phyloP scores from a whole-genome alignment of 2,113 vertebrate species.

The Pyrgilauda ruficollis region DNA sequence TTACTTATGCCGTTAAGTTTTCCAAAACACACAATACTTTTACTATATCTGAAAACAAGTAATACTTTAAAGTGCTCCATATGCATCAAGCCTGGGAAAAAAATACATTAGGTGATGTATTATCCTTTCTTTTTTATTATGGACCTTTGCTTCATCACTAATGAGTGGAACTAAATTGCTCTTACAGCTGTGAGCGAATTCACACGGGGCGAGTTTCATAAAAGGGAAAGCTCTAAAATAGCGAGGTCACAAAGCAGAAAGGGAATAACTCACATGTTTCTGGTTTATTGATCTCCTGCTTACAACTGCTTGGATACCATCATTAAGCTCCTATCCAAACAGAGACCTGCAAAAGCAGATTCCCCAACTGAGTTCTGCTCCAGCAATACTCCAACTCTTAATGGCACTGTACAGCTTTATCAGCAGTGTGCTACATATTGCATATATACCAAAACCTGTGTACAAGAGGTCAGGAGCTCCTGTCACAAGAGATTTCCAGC shows the following conservation, averaged over 20 bases:
- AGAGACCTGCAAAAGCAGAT: neutral
- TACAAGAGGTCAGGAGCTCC: neutral
- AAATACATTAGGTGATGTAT: constrained; percentile 36
- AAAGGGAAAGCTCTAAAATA: neutral
- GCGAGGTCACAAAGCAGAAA: neutral
- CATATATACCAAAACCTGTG: fast-evolving
- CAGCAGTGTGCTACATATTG: neutral
- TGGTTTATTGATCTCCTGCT: neutral
- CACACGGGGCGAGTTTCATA: neutral
- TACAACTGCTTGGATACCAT: neutral
- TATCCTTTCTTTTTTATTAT: constrained; percentile 25
- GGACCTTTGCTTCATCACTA: constrained; percentile 12
- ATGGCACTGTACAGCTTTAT: neutral
- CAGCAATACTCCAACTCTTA: neutral
- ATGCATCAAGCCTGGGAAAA: neutral
- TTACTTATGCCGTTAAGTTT: constrained; percentile 29
- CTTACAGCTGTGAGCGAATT: constrained; percentile 8
- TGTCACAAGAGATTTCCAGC: neutral
- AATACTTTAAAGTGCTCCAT: constrained; percentile 11
- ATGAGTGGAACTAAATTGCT: neutral
- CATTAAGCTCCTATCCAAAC: neutral
- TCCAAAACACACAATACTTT: constrained; percentile 22
- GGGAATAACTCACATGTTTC: neutral
- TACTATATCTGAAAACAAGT: constrained; percentile 40
- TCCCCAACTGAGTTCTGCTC: neutral